A percentile compares a stretch with the other conserved stretches of the same genome.
Evolutionary conservation across 1,140 invertebrate species (phyloP).

Genomic region (Tribolium castaneum): DNA sequence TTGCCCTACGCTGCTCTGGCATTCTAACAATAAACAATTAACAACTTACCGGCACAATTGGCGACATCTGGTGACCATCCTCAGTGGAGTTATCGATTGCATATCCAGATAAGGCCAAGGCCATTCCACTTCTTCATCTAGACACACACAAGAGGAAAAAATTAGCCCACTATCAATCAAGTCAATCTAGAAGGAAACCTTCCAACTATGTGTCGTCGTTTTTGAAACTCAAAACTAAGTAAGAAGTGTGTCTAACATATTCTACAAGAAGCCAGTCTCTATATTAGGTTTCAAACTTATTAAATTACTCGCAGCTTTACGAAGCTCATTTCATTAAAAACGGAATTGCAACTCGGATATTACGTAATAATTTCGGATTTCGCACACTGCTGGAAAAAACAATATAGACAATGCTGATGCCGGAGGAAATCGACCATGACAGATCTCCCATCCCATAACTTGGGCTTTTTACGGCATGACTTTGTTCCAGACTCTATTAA

Average conservation of each 20-base stretch:
- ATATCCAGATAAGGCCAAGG: constrained; percentile 38
- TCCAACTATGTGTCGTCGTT: background rate
- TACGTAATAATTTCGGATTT: constrained; percentile 14
- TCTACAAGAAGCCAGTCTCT: constrained; percentile 16
- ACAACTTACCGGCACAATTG: constrained; percentile 43
- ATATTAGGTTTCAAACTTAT: constrained; percentile 27
- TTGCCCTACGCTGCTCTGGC: background rate
- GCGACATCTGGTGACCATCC: constrained; percentile 44
- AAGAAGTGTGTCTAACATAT: constrained; percentile 32
- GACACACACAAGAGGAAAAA: background rate
- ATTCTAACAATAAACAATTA: background rate
- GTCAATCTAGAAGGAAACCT: background rate
- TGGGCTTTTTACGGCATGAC: constrained; percentile 4
- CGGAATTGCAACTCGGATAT: background rate
- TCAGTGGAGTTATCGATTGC: constrained; percentile 34
- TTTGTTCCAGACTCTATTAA: constrained; percentile 16
- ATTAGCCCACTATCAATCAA: background rate
- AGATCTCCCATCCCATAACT: constrained; percentile 17
- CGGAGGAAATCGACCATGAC: constrained; percentile 7
- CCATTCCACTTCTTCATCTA: constrained; percentile 45
- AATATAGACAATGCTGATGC: background rate
- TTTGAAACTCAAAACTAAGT: constrained; percentile 1
- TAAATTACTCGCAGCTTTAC: constrained; percentile 27
- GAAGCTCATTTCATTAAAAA: constrained; percentile 23
- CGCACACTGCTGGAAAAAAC: constrained; percentile 1